Evolutionary conservation across 2,888 invertebrate genomes (phyloP), one percentile per base, ranked within the genome.

Genomic region (Leptarthrus brevirostris): DNA sequence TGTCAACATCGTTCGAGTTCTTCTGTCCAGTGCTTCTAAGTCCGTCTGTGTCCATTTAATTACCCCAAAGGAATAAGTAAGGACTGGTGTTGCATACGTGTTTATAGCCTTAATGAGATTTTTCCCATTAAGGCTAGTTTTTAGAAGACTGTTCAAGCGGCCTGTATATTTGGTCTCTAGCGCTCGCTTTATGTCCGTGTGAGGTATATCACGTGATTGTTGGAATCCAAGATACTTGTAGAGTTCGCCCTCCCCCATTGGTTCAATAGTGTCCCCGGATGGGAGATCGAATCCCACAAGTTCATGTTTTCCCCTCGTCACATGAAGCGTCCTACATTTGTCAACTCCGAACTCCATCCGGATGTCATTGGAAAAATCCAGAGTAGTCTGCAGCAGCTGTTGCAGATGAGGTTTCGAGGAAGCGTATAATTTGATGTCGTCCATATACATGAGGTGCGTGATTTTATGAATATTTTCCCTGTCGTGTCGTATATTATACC

Each of bases 311-410:
- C 44, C 44, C n/a, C 16, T 12, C 4, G 1, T 12, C 44, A 44
- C 44, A 16, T 44, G 12, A 12, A 44, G 12, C 44, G 12, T 44
- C 16, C 12, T 12, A 16, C 44, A 44, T 12, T 44, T 44, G 44
- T 44, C 44, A 44, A 44, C n/a, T 58, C 40, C 54, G 16, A 56
- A 56, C 58, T 61, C 58, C 54, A 72, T 72, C 14, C 34, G 8
- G 3, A 72, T 72, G n/a, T 72, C 72, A 14, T 26, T 16, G 5
- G 16, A 34, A 20, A 58, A 36, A 2, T 10, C 10, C 44, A 40
- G 12, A 1, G 40, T 40, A 30, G 40, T 40, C 5, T 72, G 20
- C n/a, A 58, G 12, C 4, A 72, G 56, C 10, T 12, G 20, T 4
- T 56, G 30, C 8, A 72, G 36, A 10, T 40, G 36, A 20, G 12